Evolutionary conservation across 2,888 invertebrate genomes (phyloP).

Genomic region (Vandiemenella viatica): DNA sequence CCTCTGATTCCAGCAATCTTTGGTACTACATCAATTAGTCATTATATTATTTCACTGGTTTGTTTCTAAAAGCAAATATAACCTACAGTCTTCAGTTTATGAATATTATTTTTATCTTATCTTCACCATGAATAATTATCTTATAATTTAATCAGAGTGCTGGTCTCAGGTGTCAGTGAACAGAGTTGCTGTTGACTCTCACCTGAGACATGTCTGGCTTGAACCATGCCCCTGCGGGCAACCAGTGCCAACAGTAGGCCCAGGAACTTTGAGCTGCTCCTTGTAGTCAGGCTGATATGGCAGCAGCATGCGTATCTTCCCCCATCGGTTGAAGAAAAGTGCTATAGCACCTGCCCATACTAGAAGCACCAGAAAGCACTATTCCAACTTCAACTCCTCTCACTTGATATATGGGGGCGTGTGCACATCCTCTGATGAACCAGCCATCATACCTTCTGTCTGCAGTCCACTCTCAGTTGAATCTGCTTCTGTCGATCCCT

Average conservation of each 20-base stretch:
- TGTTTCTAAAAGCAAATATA: too few species aligned
- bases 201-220: constrained; percentile 45
- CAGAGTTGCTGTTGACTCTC: too few species aligned
- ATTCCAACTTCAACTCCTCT: constrained; percentile 83
- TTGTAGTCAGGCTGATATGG: constrained; percentile 79
- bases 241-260: constrained; percentile 36
- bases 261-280: constrained; percentile 70
- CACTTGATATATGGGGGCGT: constrained; percentile 39
- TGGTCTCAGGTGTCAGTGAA: too few species aligned
- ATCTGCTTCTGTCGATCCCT: neutral
- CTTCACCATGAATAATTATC: too few species aligned
- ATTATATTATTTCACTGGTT: too few species aligned
- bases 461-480: neutral
- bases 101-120: too few species aligned
- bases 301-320: constrained; percentile 77
- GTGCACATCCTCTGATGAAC: neutral
- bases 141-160: too few species aligned
- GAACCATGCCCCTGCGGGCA: constrained; percentile 28
- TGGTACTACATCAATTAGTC: too few species aligned
- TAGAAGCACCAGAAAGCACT: constrained; percentile 61
- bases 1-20: too few species aligned
- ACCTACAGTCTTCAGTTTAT: too few species aligned
- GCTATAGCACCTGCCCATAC: constrained; percentile 80
- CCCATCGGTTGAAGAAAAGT: constrained; percentile 77
- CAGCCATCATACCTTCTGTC: neutral